Conservation (phyloP, 2,888 invertebrate genomes). For the Synergus gifuensis region DNA sequence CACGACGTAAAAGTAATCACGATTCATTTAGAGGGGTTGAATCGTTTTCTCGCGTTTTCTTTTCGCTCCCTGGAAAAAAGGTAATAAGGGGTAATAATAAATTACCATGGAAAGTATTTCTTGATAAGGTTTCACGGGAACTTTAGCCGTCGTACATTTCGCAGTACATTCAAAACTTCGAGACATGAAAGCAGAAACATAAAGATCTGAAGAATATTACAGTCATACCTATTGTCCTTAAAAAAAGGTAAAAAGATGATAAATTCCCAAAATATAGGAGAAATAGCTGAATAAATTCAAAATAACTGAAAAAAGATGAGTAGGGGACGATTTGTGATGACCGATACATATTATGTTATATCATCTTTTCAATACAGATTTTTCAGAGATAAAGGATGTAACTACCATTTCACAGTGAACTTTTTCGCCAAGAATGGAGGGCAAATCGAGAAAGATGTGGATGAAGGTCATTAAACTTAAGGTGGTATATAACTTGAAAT, state of each 20-base stretch:
- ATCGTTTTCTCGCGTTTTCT: slow-evolving; percentile 24
- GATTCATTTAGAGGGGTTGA: slow-evolving; percentile 51
- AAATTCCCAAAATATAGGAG: too few species aligned
- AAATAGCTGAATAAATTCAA: too few species aligned
- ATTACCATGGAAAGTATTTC: slow-evolving; percentile 16
- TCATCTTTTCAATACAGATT: background rate
- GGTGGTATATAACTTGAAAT: slow-evolving; percentile 48
- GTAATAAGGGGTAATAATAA: slow-evolving; percentile 13
- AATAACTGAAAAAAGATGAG: too few species aligned
- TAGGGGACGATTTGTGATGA: too few species aligned
- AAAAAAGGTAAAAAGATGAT: too few species aligned
- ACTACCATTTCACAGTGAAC: background rate
- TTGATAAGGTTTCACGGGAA: background rate
- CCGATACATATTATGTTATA: too few species aligned
- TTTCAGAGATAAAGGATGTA: background rate
- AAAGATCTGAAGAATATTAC: too few species aligned
- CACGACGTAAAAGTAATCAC: slow-evolving; percentile 66
- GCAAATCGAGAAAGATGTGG: background rate
- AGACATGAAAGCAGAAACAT: background rate
- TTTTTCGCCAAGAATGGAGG: background rate
- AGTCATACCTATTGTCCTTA: too few species aligned
- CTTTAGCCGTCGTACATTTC: slow-evolving; percentile 37
- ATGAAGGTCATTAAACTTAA: slow-evolving; percentile 45
- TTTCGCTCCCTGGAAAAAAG: background rate
- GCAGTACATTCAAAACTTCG: background rate